These are phyloP conservation scores for Agrenia bidenticulata DNA, from an alignment of 2,888 invertebrate genomes.

Conservation along the genomic window DNA sequence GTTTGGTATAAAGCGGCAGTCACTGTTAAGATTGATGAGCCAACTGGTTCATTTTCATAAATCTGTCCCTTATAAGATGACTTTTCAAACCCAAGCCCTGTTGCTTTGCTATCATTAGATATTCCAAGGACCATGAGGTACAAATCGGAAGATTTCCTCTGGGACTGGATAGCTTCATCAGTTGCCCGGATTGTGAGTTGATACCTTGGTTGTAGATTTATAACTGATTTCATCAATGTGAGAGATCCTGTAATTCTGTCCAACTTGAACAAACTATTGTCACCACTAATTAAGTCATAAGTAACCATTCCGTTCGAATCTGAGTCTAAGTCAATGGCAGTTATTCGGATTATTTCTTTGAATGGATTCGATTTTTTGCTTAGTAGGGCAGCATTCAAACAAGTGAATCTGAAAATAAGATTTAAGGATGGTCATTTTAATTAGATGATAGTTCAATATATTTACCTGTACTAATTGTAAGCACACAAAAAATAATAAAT, in stretches of 20 bases:
- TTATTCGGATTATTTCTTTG: slow-evolving; percentile 72
- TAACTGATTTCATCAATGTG: slow-evolving; percentile 64
- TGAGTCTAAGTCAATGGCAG: slow-evolving; percentile 84
- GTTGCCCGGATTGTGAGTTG: slow-evolving; percentile 83
- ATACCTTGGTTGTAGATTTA: slow-evolving; percentile 71
- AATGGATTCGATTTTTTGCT: slow-evolving; percentile 61
- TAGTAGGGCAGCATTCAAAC: slow-evolving; percentile 87
- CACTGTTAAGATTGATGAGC: slow-evolving; percentile 80
- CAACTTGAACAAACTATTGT: slow-evolving; percentile 70
- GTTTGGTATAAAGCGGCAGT: slow-evolving; percentile 64
- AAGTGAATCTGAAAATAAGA: slow-evolving; percentile 65
- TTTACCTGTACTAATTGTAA: too few relatives aligned
- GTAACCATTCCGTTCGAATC: slow-evolving; percentile 89
- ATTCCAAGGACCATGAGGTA: slow-evolving; percentile 74
- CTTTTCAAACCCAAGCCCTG: slow-evolving; percentile 62
- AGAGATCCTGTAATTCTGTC: slow-evolving; percentile 79
- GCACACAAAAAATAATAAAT: slow-evolving; percentile 5
- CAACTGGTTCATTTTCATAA: slow-evolving; percentile 84
- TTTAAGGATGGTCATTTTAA: too few relatives aligned
- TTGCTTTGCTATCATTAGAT: slow-evolving; percentile 61
- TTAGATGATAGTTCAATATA: too few relatives aligned
- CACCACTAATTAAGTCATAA: slow-evolving; percentile 79
- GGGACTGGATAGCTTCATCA: slow-evolving; percentile 86
- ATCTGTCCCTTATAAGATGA: slow-evolving; percentile 71
- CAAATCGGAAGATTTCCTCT: slow-evolving; percentile 81